Evolutionary conservation across 1,140 invertebrate genomes (phyloP).

Genomic region (Temnothorax curvispinosus): DNA sequence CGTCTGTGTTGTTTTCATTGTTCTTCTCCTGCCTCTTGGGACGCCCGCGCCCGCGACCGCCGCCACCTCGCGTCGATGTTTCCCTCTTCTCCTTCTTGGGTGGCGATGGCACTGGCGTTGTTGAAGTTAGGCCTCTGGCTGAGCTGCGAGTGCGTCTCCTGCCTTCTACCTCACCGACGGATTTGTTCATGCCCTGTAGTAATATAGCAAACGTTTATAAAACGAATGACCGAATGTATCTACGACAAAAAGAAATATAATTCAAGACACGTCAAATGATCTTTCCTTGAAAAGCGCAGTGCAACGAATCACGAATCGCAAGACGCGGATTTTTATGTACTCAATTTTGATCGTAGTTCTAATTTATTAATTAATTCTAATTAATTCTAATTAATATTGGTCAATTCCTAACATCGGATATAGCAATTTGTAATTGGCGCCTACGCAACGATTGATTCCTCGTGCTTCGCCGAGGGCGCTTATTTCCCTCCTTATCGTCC

Average conservation of each 20-base stretch:
- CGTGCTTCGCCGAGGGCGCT: conserved; percentile 9
- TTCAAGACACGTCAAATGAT: neutral
- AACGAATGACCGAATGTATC: neutral
- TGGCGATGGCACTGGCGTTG: conserved; percentile 82
- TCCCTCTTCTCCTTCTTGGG: conserved; percentile 85
- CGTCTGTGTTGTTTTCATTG: conserved; percentile 82
- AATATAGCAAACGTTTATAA: neutral
- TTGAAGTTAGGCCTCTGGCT: conserved; percentile 80
- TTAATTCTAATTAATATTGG: neutral
- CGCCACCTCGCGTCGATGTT: conserved; percentile 75
- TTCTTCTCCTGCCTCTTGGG: conserved; percentile 83
- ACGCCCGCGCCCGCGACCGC: conserved; percentile 82
- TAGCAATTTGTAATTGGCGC: conserved; percentile 70
- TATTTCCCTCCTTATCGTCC: conserved; percentile 6
- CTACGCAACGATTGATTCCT: conserved; percentile 49
- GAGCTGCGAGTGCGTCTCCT: conserved; percentile 85
- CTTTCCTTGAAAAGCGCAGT: neutral
- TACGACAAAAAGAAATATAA: neutral
- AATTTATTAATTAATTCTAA: neutral
- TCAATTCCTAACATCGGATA: neutral
- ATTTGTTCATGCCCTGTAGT: conserved; percentile 80
- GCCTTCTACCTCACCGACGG: conserved; percentile 83
- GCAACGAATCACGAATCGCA: neutral
- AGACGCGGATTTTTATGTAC: neutral
- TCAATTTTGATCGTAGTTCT: neutral